Percentiles rank a stretch among this genome's conserved stretches.
phyloP scores from a whole-genome alignment of 2,797 vertebrate species.

The Sorex maritimensis region DNA sequence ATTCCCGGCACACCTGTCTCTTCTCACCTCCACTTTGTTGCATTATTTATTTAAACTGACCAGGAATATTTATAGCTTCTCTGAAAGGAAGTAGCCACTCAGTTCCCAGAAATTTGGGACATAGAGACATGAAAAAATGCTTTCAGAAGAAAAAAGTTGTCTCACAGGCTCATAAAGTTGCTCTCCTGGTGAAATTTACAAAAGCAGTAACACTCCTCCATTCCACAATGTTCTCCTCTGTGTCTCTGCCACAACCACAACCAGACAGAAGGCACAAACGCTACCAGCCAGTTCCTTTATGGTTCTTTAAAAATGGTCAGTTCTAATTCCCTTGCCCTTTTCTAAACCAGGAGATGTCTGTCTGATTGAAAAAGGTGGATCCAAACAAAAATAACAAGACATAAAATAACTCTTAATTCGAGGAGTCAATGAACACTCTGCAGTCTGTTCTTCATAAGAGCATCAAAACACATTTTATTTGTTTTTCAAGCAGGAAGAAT shows the following conservation, averaged over 20 bases:
- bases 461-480: background rate
- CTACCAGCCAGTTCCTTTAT: background rate
- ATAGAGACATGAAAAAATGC: slow-evolving; percentile 72
- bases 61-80: slow-evolving; percentile 86
- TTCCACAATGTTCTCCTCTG: background rate
- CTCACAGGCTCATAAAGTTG: background rate
- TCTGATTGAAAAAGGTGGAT: background rate
- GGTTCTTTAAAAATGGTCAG: background rate
- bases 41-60: slow-evolving; percentile 79
- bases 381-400: background rate
- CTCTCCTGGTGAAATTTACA: slow-evolving; percentile 11
- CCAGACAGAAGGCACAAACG: background rate
- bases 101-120: slow-evolving; percentile 72
- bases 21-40: slow-evolving; percentile 58
- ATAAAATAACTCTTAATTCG: rapidly evolving
- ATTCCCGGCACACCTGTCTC: slow-evolving; percentile 61
- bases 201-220: slow-evolving; percentile 18
- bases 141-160: slow-evolving; percentile 52
- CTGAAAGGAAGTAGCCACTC: slow-evolving; percentile 80
- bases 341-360: background rate
- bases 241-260: background rate
- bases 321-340: background rate
- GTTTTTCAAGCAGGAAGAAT: background rate
- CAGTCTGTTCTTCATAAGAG: background rate
- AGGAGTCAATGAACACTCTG: background rate